Conservation (phyloP, 2,888 invertebrate genomes). For the Heterodera filipjevi region DNA sequence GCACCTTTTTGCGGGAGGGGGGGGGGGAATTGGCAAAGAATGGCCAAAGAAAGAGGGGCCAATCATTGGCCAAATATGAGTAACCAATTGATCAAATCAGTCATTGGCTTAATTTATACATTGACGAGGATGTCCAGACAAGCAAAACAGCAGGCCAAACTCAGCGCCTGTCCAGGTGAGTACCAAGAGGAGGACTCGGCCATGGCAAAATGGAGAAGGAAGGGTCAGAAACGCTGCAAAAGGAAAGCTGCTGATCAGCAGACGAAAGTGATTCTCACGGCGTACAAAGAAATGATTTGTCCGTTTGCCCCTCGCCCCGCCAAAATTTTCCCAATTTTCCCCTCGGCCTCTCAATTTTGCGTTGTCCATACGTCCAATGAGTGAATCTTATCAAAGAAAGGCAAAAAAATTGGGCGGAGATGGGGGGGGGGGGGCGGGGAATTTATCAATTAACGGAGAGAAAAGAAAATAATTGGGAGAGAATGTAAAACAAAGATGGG, state of each 20-base stretch:
- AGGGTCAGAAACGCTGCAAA: too few relatives aligned
- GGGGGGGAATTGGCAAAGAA: too few relatives aligned
- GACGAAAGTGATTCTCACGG: too few relatives aligned
- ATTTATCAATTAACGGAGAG: neutral
- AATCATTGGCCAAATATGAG: too few relatives aligned
- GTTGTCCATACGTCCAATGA: neutral
- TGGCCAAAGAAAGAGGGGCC: neutral
- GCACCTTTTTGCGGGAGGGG: constrained; percentile 35
- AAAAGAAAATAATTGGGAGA: neutral
- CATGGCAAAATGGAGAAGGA: neutral
- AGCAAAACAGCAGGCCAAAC: constrained; percentile 52
- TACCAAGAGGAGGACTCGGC: constrained; percentile 44
- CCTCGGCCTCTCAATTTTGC: neutral
- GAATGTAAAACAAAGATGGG: neutral
- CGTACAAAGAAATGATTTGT: neutral
- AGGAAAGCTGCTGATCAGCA: too few relatives aligned
- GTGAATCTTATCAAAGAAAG: neutral
- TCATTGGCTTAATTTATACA: neutral
- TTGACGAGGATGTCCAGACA: constrained; percentile 46
- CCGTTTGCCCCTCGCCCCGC: neutral
- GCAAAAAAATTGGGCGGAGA: neutral
- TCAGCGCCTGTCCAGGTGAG: constrained; percentile 58
- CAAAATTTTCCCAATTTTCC: neutral
- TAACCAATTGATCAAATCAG: neutral
- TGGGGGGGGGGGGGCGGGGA: neutral